A percentile compares a stretch with the other conserved stretches of the same genome.
Evolutionary conservation across 1,140 invertebrate species (phyloP).

Genomic region (Pseudomyrmex sp.): DNA sequence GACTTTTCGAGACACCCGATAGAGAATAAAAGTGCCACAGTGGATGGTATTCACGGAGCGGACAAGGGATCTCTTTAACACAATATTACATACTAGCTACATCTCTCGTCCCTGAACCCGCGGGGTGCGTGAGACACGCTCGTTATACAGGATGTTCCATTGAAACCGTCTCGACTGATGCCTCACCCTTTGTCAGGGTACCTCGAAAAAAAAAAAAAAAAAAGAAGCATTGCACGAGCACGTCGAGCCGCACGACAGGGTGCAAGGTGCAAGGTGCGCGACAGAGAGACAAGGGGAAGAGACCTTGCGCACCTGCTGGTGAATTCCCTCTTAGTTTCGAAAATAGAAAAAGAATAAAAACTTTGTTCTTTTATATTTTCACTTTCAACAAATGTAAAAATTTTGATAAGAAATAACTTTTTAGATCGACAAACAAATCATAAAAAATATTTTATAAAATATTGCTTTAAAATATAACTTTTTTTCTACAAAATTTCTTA

Average conservation of each 20-base stretch:
- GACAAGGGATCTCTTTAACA: constrained; percentile 78
- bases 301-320: constrained; percentile 27
- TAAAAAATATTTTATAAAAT: no score
- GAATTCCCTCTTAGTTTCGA: not conserved
- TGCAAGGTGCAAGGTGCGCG: constrained; percentile 27
- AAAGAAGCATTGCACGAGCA: not conserved
- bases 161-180: constrained; percentile 66
- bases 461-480: no score
- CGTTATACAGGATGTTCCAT: constrained; percentile 73
- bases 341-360: no score
- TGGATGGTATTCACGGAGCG: constrained; percentile 74
- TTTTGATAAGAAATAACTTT: not conserved
- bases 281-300: not conserved
- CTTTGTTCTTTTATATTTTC: no score
- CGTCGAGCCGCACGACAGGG: not conserved
- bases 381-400: not conserved
- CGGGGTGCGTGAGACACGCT: constrained; percentile 70
- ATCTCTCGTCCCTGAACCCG: constrained; percentile 74
- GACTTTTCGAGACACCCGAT: constrained; percentile 59
- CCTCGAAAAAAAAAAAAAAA: constrained; percentile 50
- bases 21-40: constrained; percentile 70
- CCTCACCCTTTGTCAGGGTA: constrained; percentile 56
- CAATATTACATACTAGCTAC: constrained; percentile 70
- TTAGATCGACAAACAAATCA: not conserved
- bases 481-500: no score